Evolutionary conservation across 2,888 invertebrate genomes (phyloP).

Genomic region (Taenaris catops): DNA sequence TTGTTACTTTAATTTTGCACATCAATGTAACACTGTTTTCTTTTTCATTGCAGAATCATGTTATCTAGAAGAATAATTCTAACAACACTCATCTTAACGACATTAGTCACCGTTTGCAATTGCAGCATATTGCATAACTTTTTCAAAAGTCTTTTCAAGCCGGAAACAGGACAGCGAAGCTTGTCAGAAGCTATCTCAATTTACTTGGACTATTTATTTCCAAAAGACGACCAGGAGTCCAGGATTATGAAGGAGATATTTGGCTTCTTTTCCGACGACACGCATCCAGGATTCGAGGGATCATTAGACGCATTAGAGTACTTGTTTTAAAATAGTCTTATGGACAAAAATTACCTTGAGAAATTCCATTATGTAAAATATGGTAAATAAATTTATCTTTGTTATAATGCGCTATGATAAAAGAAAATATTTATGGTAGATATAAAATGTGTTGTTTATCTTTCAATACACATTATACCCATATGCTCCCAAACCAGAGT

Average conservation of each 20-base stretch:
- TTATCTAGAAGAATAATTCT: slow-evolving; percentile 23
- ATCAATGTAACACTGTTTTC: too few species aligned
- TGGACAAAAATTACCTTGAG: too few species aligned
- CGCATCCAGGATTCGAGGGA: slow-evolving; percentile 28
- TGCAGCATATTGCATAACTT: slow-evolving; percentile 31
- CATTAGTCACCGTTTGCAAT: slow-evolving; percentile 29
- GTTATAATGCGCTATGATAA: too few species aligned
- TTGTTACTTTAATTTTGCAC: too few species aligned
- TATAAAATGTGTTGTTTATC: too few species aligned
- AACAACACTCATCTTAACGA: slow-evolving; percentile 25
- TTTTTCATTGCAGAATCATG: slow-evolving; percentile 39
- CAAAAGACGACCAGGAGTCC: slow-evolving; percentile 56
- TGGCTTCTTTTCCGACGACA: slow-evolving; percentile 43
- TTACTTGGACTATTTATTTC: slow-evolving; percentile 50
- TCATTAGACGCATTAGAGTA: slow-evolving; percentile 32
- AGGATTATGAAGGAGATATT: slow-evolving; percentile 54
- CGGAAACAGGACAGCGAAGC: slow-evolving; percentile 35
- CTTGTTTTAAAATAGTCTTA: slow-evolving; percentile 22
- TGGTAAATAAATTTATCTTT: too few species aligned
- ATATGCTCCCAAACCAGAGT: too few species aligned
- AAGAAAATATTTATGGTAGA: too few species aligned
- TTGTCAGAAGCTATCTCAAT: slow-evolving; percentile 48
- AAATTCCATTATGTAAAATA: too few species aligned
- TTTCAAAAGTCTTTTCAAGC: slow-evolving; percentile 26
- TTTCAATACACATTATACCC: too few species aligned